phyloP scores from a whole-genome alignment of 1,140 invertebrate genomes.

The Schlechtendalia chinensis region DNA sequence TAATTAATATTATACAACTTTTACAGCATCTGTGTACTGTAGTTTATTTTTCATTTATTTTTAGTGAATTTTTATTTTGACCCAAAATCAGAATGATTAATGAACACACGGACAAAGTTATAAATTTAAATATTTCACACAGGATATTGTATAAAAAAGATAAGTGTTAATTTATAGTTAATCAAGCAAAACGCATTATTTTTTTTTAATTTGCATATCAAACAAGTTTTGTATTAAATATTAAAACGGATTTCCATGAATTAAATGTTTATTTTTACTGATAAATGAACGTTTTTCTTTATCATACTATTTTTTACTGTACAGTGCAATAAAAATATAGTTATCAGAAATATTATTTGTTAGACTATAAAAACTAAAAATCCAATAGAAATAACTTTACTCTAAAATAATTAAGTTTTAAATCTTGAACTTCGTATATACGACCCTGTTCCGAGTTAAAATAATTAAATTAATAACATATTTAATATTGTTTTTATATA shows the following conservation, averaged over 20 bases:
- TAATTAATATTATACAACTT: not conserved
- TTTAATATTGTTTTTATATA: too few relatives aligned
- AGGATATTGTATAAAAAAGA: not conserved
- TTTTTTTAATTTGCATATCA: not conserved
- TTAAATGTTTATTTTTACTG: not conserved
- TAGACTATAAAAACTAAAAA: too few relatives aligned
- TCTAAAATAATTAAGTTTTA: too few relatives aligned
- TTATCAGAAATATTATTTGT: too few relatives aligned
- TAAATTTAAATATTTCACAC: not conserved
- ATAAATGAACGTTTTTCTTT: not conserved
- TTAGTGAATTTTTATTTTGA: not conserved
- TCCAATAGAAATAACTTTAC: too few relatives aligned
- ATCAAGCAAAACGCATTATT: not conserved
- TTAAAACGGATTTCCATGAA: not conserved
- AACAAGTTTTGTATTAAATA: not conserved
- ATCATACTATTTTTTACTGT: too few relatives aligned
- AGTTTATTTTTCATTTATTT: not conserved
- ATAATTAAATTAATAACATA: too few relatives aligned
- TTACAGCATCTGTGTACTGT: not conserved
- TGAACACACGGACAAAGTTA: not conserved
- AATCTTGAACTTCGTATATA: too few relatives aligned
- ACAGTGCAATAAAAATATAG: too few relatives aligned
- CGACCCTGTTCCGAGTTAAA: too few relatives aligned
- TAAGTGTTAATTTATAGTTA: not conserved
- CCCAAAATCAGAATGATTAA: slow-evolving; percentile 9